phyloP scores from a whole-genome alignment of 2,797 vertebrate genomes.

The Acomys russatus region DNA sequence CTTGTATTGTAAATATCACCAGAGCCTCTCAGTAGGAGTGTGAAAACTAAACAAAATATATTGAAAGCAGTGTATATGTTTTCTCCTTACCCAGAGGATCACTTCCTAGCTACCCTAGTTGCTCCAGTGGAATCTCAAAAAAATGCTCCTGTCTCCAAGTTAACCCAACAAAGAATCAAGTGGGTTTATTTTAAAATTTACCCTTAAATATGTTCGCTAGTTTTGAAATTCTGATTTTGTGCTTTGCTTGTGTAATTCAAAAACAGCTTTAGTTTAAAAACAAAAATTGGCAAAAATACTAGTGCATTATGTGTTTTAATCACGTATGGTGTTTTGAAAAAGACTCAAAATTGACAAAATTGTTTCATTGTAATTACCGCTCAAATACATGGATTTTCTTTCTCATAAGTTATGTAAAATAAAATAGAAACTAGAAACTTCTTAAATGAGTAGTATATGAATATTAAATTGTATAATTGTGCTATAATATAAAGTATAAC shows the following conservation, averaged over 20 bases:
- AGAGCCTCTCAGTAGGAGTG: constrained; percentile 61
- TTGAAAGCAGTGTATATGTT: constrained; percentile 82
- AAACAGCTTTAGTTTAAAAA: constrained; percentile 90
- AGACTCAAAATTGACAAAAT: constrained; percentile 85
- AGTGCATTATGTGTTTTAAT: constrained; percentile 89
- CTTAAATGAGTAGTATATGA: constrained; percentile 57
- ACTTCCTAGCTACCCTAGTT: constrained; percentile 84
- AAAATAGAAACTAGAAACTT: constrained; percentile 72
- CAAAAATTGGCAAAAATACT: constrained; percentile 87
- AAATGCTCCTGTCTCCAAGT: constrained; percentile 81
- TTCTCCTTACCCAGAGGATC: constrained; percentile 73
- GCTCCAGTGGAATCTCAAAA: constrained; percentile 85
- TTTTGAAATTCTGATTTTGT: constrained; percentile 88
- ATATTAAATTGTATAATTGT: constrained; percentile 30
- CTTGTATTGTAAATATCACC: constrained; percentile 76
- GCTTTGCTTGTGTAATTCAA: constrained; percentile 88
- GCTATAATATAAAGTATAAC: constrained; percentile 16
- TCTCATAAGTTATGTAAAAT: constrained; percentile 68
- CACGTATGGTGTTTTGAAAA: constrained; percentile 89
- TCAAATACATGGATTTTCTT: constrained; percentile 74
- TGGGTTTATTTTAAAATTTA: constrained; percentile 88
- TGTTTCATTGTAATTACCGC: constrained; percentile 83
- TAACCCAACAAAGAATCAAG: constrained; percentile 82
- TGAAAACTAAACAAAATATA: constrained; percentile 73
- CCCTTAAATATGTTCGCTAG: constrained; percentile 85